Conservation (phyloP, 2,888 invertebrate species). For the Sthenelais limicola region DNA sequence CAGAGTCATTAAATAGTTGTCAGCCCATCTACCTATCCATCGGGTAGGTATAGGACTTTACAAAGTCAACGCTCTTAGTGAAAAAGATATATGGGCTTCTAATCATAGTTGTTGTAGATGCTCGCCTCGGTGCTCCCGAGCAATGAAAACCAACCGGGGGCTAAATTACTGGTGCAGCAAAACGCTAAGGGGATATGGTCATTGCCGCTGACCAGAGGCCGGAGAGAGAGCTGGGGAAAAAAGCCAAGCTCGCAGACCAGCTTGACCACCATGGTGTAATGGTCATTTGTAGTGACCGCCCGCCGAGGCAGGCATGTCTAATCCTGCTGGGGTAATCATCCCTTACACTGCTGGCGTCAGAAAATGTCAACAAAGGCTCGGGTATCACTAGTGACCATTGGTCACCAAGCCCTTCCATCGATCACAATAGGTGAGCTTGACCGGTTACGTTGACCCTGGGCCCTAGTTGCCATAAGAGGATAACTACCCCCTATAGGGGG, state of each 20-base stretch:
- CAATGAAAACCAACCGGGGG: conserved; percentile 20
- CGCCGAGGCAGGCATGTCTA: no score
- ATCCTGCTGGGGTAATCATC: conserved; percentile 23
- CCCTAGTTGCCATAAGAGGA: conserved; percentile 3
- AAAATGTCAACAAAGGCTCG: conserved; percentile 23
- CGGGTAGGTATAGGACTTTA: no score
- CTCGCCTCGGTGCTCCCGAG: not conserved
- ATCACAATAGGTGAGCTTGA: conserved; percentile 23
- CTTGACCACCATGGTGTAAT: conserved; percentile 37
- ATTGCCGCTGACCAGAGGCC: conserved; percentile 4
- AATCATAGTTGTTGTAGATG: no score
- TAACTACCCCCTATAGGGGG: conserved; percentile 20
- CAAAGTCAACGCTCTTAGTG: no score
- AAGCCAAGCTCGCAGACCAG: no score
- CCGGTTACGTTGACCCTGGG: not conserved
- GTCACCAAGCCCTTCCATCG: not conserved
- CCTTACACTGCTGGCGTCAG: conserved; percentile 23
- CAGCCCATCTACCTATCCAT: no score
- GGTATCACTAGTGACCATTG: not conserved
- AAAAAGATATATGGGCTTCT: no score
- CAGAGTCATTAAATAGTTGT: no score
- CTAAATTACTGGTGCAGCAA: conserved; percentile 8
- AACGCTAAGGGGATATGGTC: not conserved
- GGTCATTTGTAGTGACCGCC: conserved; percentile 11
- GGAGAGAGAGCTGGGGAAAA: no score